A percentile compares a stretch with the other conserved stretches of the same genome.
Evolutionary conservation across 2,797 vertebrate genomes (phyloP).

Genomic region (Tokudaia tokunoshimensis): DNA sequence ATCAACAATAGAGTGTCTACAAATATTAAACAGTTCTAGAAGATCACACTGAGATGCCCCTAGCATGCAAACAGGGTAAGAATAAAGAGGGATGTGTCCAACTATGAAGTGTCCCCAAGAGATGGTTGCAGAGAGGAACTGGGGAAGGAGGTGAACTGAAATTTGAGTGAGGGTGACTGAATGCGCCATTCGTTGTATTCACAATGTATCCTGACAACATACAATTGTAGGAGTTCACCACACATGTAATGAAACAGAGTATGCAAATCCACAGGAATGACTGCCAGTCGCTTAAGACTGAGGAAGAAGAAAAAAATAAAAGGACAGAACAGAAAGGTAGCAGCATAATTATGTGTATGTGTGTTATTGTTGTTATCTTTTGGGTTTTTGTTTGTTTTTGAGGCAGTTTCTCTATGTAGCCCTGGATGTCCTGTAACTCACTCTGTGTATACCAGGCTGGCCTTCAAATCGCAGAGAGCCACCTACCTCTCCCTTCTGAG

Average conservation of each 20-base stretch:
- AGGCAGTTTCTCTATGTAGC: neutral
- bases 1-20: neutral
- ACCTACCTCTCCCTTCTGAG: too few species aligned
- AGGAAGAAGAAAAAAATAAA: neutral
- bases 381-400: neutral
- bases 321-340: neutral
- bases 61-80: too few species aligned
- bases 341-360: neutral
- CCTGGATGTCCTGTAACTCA: neutral
- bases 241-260: neutral
- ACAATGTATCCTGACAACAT: neutral
- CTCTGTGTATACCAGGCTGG: neutral
- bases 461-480: too few species aligned
- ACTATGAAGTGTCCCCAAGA: neutral
- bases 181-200: neutral
- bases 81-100: neutral
- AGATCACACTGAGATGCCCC: neutral
- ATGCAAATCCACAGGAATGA: neutral
- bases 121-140: neutral
- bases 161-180: neutral
- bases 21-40: neutral
- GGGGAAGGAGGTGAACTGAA: neutral
- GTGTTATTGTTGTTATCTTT: neutral
- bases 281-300: neutral
- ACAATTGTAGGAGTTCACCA: neutral